phyloP scores from a whole-genome alignment of 2,888 invertebrate genomes.

The Callyntrura sp. region DNA sequence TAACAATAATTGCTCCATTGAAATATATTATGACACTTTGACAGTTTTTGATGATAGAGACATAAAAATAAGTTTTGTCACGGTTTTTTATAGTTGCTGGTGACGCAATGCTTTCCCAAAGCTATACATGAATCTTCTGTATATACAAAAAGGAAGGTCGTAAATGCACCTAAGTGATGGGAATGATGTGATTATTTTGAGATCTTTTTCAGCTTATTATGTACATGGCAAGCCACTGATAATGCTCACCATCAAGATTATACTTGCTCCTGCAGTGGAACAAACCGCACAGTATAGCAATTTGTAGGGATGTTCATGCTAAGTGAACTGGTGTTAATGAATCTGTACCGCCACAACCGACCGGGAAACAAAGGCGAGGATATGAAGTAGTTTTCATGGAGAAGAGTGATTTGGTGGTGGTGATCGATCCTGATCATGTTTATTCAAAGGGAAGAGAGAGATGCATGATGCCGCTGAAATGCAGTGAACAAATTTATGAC shows the following conservation, averaged over 20 bases:
- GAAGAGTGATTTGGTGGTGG: background rate
- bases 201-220: background rate
- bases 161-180: background rate
- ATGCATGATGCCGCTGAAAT: slow-evolving; percentile 26
- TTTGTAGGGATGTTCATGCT: background rate
- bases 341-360: background rate
- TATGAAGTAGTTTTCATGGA: too few species aligned
- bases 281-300: background rate
- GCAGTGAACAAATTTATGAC: slow-evolving; percentile 42
- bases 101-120: background rate
- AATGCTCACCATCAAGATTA: slow-evolving; percentile 9
- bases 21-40: slow-evolving; percentile 58
- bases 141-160: background rate
- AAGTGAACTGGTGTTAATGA: background rate
- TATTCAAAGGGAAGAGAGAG: background rate
- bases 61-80: slow-evolving; percentile 60
- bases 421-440: slow-evolving; percentile 11
- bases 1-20: slow-evolving; percentile 44
- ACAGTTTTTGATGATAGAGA: slow-evolving; percentile 64
- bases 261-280: background rate
- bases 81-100: slow-evolving; percentile 28
- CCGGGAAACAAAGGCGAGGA: background rate
- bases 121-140: background rate
- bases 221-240: background rate
- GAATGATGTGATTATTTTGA: background rate